Evolutionary conservation across 2,888 invertebrate species (phyloP), one percentile per base, ranked within the genome.

Genomic region (Mimachlamys varia): DNA sequence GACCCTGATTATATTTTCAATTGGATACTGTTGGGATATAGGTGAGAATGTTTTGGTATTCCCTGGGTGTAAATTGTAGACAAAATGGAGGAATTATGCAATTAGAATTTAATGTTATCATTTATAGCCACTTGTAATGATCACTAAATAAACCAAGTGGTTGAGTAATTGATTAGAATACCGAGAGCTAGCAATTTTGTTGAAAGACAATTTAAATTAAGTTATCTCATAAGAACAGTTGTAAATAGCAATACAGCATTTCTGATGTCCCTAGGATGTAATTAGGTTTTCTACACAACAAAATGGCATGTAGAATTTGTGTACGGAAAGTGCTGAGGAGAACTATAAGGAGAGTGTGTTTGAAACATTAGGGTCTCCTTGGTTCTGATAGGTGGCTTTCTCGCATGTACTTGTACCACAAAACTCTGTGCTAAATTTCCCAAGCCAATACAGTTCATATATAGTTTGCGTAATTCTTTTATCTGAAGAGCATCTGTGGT

Each of bases 181-280:
- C 76, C 10, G 13, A 17, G 76, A 76, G 33, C 76, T 27, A 76
- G 76, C 76, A 76, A 76, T 76, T 76, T 76, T 76, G 76, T 76
- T 76, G 76, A 27, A 33, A 76, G 76, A 76, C 76, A 76, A 76
- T 76, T 76, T 76, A 76, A 76, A 76, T 27, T 27, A 76, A 76
- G 76, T 76, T 76, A 76, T 76, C 76, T 76, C 76, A 76, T 27
- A 76, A 76, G 76, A 76, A 33, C 76, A 2, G 76, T 76, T 76
- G 76, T 76, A 76, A 76, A 76, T 76, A 76, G 33, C 12, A 10
- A 76, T 76, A 22, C 33, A 76, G 76, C 76, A 76, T 27, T 76
- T 76, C 22, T 76, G 22, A 15, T 22, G 33, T 76, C 76, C 76
- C 76, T 12, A 33, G 33, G 76, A 13, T 76, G 33, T 76, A 76